Evolutionary conservation across 2,797 vertebrate species (phyloP).

Genomic region (Thripadectes ignobilis): DNA sequence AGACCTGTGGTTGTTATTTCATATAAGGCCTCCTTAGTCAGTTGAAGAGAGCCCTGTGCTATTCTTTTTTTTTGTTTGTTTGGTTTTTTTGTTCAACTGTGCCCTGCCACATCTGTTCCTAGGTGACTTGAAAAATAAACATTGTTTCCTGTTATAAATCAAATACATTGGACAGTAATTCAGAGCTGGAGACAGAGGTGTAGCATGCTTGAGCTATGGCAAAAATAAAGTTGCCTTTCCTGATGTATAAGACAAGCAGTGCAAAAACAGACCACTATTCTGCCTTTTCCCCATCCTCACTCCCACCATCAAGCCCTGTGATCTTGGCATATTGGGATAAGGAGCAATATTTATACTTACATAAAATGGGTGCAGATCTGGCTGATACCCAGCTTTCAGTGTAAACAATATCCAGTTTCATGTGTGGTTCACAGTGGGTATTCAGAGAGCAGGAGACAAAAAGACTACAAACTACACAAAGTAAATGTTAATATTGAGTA

Average conservation of each 20-base stretch:
- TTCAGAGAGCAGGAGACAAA: neutral
- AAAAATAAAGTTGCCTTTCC: neutral
- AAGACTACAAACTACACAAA: neutral
- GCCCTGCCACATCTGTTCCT: neutral
- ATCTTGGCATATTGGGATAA: rapidly evolving
- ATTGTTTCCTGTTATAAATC: neutral
- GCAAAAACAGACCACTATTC: neutral
- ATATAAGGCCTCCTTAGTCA: neutral
- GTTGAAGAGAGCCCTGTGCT: neutral
- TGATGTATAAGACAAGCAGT: neutral
- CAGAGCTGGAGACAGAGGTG: neutral
- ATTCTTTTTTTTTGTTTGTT: too few species aligned
- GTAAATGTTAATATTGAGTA: slow-evolving; percentile 3
- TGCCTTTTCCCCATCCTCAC: neutral
- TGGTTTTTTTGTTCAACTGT: neutral
- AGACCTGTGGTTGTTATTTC: neutral
- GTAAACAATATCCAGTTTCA: neutral
- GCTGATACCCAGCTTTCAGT: neutral
- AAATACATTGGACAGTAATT: neutral
- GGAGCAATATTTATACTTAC: neutral
- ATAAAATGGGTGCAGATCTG: neutral
- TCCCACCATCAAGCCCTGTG: neutral
- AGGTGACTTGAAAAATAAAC: neutral
- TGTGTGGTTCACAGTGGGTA: neutral
- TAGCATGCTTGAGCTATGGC: neutral